These are phyloP conservation scores for Carcharodon carcharias DNA, from an alignment of 2,797 vertebrate genomes.

Conservation along the genomic window DNA sequence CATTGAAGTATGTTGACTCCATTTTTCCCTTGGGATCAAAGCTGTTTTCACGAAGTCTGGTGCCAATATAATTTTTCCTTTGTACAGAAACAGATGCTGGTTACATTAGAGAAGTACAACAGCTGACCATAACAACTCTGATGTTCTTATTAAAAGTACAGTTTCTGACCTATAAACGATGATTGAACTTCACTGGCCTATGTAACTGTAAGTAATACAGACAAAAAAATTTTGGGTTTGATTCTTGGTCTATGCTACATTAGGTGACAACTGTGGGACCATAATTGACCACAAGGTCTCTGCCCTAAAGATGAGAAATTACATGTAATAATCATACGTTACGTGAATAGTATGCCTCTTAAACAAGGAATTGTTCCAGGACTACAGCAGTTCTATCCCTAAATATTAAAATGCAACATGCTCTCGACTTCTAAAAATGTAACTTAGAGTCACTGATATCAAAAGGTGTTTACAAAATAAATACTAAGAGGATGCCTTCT, in stretches of 20 bases:
- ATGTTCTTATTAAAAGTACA: not conserved
- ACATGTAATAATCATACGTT: not conserved
- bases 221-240: not conserved
- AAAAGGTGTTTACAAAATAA: not conserved
- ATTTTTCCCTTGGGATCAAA: conserved; percentile 76
- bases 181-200: not conserved
- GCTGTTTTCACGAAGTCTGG: conserved; percentile 67
- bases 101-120: not conserved
- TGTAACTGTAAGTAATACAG: not conserved
- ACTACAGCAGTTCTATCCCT: not conserved
- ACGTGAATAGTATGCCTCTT: not conserved
- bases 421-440: not conserved
- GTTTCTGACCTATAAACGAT: not conserved
- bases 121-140: not conserved
- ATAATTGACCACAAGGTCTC: not conserved
- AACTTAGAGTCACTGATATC: not conserved
- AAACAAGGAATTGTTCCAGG: not conserved
- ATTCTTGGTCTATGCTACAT: not conserved
- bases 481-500: not conserved
- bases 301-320: not conserved
- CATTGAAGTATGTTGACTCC: conserved; percentile 63
- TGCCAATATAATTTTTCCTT: conserved; percentile 73
- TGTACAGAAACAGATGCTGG: conserved; percentile 33
- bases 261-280: not conserved
- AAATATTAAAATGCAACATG: not conserved